phyloP scores from a whole-genome alignment of 2,888 invertebrate genomes.

The Tipula unca region DNA sequence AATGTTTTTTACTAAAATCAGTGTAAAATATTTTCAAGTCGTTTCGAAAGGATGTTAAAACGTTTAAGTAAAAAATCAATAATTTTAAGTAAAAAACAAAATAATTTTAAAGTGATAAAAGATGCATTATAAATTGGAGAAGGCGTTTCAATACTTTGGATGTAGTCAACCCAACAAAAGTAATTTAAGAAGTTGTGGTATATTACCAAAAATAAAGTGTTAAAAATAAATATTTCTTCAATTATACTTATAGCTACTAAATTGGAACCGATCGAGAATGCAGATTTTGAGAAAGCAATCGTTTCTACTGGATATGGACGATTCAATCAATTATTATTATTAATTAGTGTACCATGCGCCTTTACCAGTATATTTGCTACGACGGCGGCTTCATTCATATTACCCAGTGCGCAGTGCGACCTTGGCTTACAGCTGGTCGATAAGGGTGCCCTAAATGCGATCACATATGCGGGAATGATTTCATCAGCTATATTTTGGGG shows the following conservation, averaged over 20 bases:
- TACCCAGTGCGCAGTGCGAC: constrained; percentile 68
- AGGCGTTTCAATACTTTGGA: background rate
- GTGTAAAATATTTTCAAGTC: background rate
- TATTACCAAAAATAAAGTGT: background rate
- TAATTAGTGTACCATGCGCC: constrained; percentile 47
- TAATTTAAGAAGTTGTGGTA: background rate
- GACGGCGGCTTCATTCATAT: constrained; percentile 61
- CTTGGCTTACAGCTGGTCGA: constrained; percentile 56
- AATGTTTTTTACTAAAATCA: background rate
- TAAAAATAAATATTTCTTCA: background rate
- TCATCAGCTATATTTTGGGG: constrained; percentile 69
- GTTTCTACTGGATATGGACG: constrained; percentile 57
- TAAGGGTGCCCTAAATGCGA: constrained; percentile 62
- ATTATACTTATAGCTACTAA: background rate
- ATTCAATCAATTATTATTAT: constrained; percentile 56
- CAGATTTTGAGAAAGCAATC: constrained; percentile 64
- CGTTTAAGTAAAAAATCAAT: background rate
- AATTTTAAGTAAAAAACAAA: background rate
- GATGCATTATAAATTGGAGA: background rate
- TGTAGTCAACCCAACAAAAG: background rate
- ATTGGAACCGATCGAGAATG: constrained; percentile 27
- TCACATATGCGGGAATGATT: constrained; percentile 63
- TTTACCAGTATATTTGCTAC: constrained; percentile 63
- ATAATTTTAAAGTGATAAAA: background rate
- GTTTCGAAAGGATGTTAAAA: background rate